Conservation (phyloP, 2,888 invertebrate genomes). For the Psococerastis gibbosa region DNA sequence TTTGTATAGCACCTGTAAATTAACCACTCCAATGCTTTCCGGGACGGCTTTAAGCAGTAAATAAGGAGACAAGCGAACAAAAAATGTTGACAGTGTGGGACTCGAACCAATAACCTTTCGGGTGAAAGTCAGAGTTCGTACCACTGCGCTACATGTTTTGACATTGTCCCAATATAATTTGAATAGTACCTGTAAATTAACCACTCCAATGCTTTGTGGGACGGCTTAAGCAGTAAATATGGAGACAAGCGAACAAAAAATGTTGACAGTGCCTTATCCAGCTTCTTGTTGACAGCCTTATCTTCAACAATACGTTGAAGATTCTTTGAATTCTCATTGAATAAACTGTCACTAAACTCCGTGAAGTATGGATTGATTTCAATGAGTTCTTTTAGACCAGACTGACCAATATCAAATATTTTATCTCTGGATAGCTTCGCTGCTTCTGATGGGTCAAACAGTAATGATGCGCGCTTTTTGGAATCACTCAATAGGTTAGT, state of each 20-base stretch:
- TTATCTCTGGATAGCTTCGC: conserved; percentile 67
- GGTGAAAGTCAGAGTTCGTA: too few species aligned
- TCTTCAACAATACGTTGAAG: conserved; percentile 67
- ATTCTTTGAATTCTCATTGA: conserved; percentile 51
- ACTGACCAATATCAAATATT: conserved; percentile 67
- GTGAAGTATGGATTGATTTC: conserved; percentile 50
- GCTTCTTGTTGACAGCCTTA: conserved; percentile 48
- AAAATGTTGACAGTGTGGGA: conserved; percentile 60
- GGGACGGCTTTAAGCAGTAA: conserved; percentile 64
- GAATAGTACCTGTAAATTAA: conserved; percentile 59
- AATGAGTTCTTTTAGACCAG: conserved; percentile 68
- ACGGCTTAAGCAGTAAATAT: conserved; percentile 63
- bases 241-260: conserved; percentile 73
- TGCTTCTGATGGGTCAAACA: conserved; percentile 82
- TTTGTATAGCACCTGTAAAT: conserved; percentile 56
- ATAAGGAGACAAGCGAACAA: conserved; percentile 70
- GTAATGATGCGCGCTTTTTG: conserved; percentile 55
- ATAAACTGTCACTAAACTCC: conserved; percentile 55
- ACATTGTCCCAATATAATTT: too few species aligned
- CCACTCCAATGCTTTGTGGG: conserved; percentile 92
- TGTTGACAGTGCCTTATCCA: conserved; percentile 54
- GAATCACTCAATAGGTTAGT: conserved; percentile 43
- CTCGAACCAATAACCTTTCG: too few species aligned
- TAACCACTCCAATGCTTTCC: conserved; percentile 91
- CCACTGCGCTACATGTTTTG: too few species aligned